Evolutionary conservation across 2,888 invertebrate species (phyloP), one percentile per base, ranked within the genome.

Genomic region (Tachina fera): DNA sequence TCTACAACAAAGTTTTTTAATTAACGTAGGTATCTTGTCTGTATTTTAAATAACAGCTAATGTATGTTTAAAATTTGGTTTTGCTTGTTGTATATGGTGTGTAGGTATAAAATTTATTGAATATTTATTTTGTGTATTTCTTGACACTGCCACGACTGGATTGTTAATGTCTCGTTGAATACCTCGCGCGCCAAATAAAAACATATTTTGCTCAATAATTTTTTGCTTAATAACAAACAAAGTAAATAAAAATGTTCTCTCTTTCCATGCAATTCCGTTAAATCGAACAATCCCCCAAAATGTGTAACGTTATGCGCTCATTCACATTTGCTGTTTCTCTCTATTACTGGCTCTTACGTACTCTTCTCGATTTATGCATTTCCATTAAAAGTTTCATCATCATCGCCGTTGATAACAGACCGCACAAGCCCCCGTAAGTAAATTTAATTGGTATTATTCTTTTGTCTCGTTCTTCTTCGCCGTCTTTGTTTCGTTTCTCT

Each of bases 171-270:
- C 72, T 81, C 63, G 67, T 82, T 78, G 53, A 86, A 49, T 72
- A n/a, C 83, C 82, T 76, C 82, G 86, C 90, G 90, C 90, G 90
- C 90, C 89, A 90, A 90, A 89, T 89, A 87, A 88, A 89, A 89
- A 87, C 88, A 82, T 84, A 86, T 79, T 86, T 81, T 77, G 43
- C 74, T 83, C 76, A 76, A 71, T 47, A 58, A 56, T 75, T 76
- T 83, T 84, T 86, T 76, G 79, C 75, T 79, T 71, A 71, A 60
- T 49, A 47, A 79, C 56, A 71, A 19, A 39, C 31, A 13, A 45
- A 3, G 31, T 31, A 31, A 31, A 31, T 31, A 68, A 71, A 68
- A 71, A 53, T 72, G 43, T 74, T 82, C 86, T 83, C 75, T 74
- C 68, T 41, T 61, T 70, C 63, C 31, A 19, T 61, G 56, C 49